Percentiles rank a stretch among this genome's conserved stretches.
Evolutionary conservation across 1,140 invertebrate species (phyloP).

Genomic region (Stegodyphus mimosarum): DNA sequence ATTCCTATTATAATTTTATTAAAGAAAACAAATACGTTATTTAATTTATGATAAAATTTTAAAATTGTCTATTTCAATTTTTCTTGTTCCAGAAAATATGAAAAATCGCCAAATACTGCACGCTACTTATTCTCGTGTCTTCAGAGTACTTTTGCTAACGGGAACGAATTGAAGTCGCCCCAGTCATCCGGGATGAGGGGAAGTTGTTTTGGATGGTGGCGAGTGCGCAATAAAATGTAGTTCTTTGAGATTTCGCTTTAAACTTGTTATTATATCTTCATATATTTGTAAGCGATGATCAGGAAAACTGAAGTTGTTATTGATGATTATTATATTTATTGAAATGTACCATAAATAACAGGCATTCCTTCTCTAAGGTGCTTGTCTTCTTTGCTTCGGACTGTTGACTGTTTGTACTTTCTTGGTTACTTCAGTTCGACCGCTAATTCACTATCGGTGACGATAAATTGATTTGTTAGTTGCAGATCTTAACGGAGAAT

Average conservation of each 20-base stretch:
- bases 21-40: no score
- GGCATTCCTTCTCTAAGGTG: neutral
- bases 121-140: neutral
- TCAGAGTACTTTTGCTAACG: conserved; percentile 45
- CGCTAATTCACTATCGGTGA: neutral
- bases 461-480: conserved; percentile 1
- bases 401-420: conserved; percentile 61
- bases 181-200: conserved; percentile 42
- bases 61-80: no score
- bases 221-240: conserved; percentile 52
- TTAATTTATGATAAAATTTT: no score
- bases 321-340: no score
- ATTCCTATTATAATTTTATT: no score
- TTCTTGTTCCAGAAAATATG: neutral
- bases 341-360: no score
- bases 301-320: no score
- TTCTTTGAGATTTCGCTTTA: conserved; percentile 8
- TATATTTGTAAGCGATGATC: no score
- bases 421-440: conserved; percentile 40
- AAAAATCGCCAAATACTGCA: conserved; percentile 15
- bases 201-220: conserved; percentile 42
- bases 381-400: conserved; percentile 18
- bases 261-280: neutral
- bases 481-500: neutral
- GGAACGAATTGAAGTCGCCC: conserved; percentile 26